Evolutionary conservation across 2,888 invertebrate genomes (phyloP), one percentile per base, ranked within the genome.

Genomic region (Calameuta filiformis): DNA sequence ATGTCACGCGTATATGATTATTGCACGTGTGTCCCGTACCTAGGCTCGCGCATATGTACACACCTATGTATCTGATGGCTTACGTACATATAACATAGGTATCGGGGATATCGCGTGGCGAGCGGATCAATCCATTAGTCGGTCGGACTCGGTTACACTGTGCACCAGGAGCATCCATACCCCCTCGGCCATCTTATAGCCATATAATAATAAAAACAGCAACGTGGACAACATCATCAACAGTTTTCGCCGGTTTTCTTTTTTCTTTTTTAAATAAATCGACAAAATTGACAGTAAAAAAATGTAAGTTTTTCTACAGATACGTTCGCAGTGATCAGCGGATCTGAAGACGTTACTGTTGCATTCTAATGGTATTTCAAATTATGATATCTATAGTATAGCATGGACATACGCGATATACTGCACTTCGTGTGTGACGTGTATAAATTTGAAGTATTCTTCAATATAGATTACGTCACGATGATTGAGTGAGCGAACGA

Each of bases 51-150:
- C 33, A 33, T 71, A 71, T 71, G 30, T 71, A 30, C 71, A 9
- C 71, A 71, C 71, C 12, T 71, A 71, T 71, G 71, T 71, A 71
- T 33, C 15, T 34, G 71, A 23, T 34, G 33, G n/a, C 34, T 81
- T 83, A 82, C 84, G 83, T 85, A 85, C 81, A 84, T 83, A 23
- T 56, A 84, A 83, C 85, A 82, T 86, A 84, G 86, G 84, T 86
- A 87, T 85, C 83, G 83, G 78, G 81, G 84, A 85, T 86, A 86
- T 87, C 85, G 76, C 81, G 84, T 85, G 83, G 84, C 85, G 80
- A 83, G 83, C 84, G 86, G 85, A 88, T 88, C 88, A 87, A 88
- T 87, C 88, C 87, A 88, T 88, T 88, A 88, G 87, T 85, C 85
- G 83, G 84, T 82, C 81, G 83, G 84, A 84, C 83, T 87, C 85